Conservation (phyloP, 1,140 invertebrate species). For the Protaetia brevitarsis region DNA sequence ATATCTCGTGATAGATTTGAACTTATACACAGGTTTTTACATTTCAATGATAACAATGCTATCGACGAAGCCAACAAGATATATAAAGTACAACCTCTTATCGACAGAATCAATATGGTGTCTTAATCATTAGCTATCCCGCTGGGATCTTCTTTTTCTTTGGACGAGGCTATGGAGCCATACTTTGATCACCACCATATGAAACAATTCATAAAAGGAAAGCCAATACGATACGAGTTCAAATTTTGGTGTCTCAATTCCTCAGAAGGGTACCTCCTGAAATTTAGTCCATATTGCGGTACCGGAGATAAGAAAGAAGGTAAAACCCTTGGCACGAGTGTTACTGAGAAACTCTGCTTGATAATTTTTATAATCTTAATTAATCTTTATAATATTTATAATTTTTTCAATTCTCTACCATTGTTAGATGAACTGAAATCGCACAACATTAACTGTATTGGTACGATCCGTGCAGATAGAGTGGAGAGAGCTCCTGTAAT, state of each 20-base stretch:
- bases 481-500: conserved; percentile 24
- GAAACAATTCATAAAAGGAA: conserved; percentile 34
- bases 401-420: conserved; percentile 30
- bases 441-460: conserved; percentile 21
- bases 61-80: background rate
- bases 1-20: conserved; percentile 26
- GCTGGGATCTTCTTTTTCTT: conserved; percentile 25
- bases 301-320: conserved; percentile 25
- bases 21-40: conserved; percentile 23
- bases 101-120: conserved; percentile 22
- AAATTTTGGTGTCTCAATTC: conserved; percentile 25
- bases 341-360: conserved; percentile 30
- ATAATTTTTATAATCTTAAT: conserved; percentile 18
- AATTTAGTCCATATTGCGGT: conserved; percentile 25
- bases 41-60: conserved; percentile 21
- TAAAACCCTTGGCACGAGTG: conserved; percentile 26
- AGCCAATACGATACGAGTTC: conserved; percentile 31
- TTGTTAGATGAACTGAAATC: conserved; percentile 23
- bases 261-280: conserved; percentile 19
- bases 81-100: conserved; percentile 25
- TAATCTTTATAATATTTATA: background rate
- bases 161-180: conserved; percentile 33
- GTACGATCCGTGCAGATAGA: conserved; percentile 26
- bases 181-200: conserved; percentile 32
- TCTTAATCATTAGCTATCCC: conserved; percentile 22